phyloP scores from a whole-genome alignment of 2,113 vertebrate species.

The Clarias batrachus region DNA sequence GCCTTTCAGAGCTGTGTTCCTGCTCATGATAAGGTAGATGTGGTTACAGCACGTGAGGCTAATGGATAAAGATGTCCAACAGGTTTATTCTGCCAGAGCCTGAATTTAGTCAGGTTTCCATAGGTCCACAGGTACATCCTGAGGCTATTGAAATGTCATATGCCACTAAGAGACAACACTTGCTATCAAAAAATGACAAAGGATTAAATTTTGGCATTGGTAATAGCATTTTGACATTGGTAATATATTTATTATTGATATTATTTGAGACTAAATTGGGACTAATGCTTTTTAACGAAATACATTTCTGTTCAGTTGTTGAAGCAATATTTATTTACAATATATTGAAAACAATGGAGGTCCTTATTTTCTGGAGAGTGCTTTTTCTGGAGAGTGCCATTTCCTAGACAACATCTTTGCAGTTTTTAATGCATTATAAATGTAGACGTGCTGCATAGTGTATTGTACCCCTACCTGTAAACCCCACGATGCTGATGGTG shows the following conservation, averaged over 20 bases:
- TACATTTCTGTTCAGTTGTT: neutral
- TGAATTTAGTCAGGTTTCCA: conserved; percentile 41
- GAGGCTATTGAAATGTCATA: neutral
- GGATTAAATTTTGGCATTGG: neutral
- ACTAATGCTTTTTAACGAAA: conserved; percentile 6
- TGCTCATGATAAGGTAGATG: conserved; percentile 50
- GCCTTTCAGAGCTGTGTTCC: conserved; percentile 52
- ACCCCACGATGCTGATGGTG: conserved; percentile 10
- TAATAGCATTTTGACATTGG: neutral
- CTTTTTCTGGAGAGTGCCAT: neutral
- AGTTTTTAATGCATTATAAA: conserved; percentile 1
- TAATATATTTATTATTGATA: neutral
- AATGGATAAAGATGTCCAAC: conserved; percentile 49
- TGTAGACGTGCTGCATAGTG: conserved; percentile 3
- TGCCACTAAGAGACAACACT: neutral
- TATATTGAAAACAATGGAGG: neutral
- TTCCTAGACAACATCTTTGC: conserved; percentile 30
- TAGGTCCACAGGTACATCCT: conserved; percentile 20
- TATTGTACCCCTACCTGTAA: neutral
- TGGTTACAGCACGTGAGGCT: conserved; percentile 34
- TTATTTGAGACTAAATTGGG: neutral
- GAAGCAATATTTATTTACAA: neutral
- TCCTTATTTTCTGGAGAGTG: neutral
- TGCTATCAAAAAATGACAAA: neutral
- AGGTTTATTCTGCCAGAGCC: conserved; percentile 41